Percentiles rank a stretch among this genome's conserved stretches.
Evolutionary conservation across 2,113 vertebrate genomes (phyloP).

Genomic region (Tympanuchus pallidicinctus): DNA sequence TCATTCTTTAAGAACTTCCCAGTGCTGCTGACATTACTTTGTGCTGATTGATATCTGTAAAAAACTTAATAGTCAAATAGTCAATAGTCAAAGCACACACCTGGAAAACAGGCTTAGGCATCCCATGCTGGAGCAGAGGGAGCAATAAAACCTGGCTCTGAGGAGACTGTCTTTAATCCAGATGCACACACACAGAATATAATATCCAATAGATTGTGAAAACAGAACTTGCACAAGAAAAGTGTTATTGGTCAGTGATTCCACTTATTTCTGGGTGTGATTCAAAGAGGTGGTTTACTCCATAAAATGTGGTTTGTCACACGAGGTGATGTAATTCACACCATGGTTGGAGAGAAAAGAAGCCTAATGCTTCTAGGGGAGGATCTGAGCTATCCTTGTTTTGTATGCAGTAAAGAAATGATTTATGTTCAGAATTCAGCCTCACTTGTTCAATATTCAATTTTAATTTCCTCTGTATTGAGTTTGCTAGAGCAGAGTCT

Average conservation of each 20-base stretch:
- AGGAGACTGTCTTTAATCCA: not conserved
- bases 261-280: not conserved
- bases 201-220: not conserved
- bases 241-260: not conserved
- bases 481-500: not conserved
- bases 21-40: not conserved
- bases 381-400: not conserved
- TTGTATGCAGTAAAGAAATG: not conserved
- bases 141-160: not conserved
- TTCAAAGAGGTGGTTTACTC: constrained; percentile 14
- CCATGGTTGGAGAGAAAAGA: not conserved
- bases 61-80: not conserved
- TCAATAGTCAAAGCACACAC: not conserved
- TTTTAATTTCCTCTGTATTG: not conserved
- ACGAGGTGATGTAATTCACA: constrained; percentile 43
- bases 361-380: constrained; percentile 17
- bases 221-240: not conserved
- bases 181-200: not conserved
- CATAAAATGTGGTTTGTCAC: not conserved
- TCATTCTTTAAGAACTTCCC: not conserved
- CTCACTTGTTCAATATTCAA: not conserved
- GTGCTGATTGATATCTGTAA: rapidly evolving
- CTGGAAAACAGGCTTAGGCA: not conserved
- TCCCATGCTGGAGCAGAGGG: not conserved
- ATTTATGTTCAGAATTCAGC: not conserved